Evolutionary conservation across 2,797 vertebrate genomes (phyloP).

Genomic region (Propithecus perrieri): DNA sequence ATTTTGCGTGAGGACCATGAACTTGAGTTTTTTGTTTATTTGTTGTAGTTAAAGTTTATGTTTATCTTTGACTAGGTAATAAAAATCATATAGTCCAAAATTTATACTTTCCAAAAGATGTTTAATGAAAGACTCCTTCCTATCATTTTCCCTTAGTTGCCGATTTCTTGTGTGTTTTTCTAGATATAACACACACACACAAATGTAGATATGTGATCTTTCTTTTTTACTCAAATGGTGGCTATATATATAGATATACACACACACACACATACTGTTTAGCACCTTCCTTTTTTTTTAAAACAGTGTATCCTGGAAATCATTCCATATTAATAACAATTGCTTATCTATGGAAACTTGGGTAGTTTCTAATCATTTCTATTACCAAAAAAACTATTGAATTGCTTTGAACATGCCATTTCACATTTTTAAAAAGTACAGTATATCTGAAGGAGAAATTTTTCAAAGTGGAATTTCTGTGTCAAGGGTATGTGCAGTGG

Average conservation of each 20-base stretch:
- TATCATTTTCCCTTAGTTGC: neutral
- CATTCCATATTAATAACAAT: neutral
- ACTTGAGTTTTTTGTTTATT: neutral
- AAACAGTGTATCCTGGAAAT: neutral
- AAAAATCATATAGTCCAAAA: neutral
- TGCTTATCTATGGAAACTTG: neutral
- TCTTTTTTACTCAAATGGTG: neutral
- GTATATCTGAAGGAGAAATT: neutral
- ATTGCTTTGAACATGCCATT: neutral
- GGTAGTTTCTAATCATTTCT: neutral
- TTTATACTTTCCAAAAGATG: neutral
- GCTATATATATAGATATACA: neutral
- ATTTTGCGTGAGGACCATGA: neutral
- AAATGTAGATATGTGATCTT: neutral
- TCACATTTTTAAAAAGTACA: neutral
- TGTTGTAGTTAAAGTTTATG: conserved; percentile 5
- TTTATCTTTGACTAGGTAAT: neutral
- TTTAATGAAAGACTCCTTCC: neutral
- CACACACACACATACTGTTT: neutral
- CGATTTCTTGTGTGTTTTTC: neutral
- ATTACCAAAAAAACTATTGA: conserved; percentile 14
- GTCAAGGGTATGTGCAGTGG: neutral
- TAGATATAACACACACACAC: neutral
- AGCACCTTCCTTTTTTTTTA: neutral
- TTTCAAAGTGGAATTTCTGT: neutral